A percentile compares a stretch with the other conserved stretches of the same genome.
Evolutionary conservation across 2,888 invertebrate species (phyloP).

Genomic region (Plebejus melissa): DNA sequence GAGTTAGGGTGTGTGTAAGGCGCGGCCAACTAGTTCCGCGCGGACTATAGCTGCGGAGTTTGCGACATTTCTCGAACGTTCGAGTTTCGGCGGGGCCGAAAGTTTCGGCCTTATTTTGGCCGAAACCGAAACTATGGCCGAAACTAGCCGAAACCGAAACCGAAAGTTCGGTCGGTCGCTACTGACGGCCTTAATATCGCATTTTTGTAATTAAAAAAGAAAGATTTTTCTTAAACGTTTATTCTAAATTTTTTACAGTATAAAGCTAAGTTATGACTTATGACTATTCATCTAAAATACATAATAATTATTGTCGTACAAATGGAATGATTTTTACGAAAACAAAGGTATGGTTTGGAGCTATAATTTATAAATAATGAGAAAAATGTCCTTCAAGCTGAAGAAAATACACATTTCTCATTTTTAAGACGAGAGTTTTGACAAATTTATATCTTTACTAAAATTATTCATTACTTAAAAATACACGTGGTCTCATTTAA

Average conservation of each 20-base stretch:
- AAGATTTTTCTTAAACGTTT: neutral
- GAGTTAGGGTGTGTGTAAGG: no score
- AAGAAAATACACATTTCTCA: slow-evolving; percentile 4
- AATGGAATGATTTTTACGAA: neutral
- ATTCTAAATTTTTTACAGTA: slow-evolving; percentile 20
- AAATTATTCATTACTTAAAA: neutral
- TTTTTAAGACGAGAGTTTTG: neutral
- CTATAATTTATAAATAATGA: neutral
- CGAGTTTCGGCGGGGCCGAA: no score
- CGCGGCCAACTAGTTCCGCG: no score
- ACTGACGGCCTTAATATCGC: no score
- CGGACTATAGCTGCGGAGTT: no score
- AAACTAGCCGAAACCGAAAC: no score
- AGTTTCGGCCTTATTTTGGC: no score
- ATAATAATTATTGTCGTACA: neutral
- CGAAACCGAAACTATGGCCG: no score
- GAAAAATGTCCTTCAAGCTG: neutral
- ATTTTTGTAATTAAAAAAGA: no score
- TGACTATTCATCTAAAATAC: slow-evolving; percentile 2
- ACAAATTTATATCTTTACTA: neutral
- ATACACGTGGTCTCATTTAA: neutral
- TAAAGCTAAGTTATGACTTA: slow-evolving; percentile 1
- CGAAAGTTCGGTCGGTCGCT: no score
- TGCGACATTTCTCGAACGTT: no score
- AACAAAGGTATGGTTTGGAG: neutral